Conservation (phyloP, 2,797 vertebrate genomes). For the Poeciliopsis presidionis region DNA sequence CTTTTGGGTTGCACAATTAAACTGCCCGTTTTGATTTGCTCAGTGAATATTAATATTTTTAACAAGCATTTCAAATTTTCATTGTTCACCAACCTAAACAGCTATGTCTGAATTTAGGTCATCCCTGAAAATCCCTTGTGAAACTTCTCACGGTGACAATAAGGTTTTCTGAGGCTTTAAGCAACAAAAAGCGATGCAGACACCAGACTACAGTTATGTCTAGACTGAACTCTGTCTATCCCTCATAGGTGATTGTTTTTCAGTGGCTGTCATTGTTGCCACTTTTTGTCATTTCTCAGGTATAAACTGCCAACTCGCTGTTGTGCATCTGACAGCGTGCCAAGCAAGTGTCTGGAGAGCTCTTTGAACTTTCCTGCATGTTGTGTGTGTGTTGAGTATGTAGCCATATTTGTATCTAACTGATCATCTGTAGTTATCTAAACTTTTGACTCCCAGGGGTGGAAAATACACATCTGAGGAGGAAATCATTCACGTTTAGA, state of each 20-base stretch:
- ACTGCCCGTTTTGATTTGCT: not conserved
- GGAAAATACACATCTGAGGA: not conserved
- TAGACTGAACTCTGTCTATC: constrained; percentile 32
- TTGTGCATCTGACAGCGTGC: constrained; percentile 7
- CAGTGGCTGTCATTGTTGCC: constrained; percentile 18
- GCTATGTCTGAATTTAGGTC: not conserved
- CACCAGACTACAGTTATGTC: constrained; percentile 28
- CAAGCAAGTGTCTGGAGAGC: not conserved
- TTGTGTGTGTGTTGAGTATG: not conserved
- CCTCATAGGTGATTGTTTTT: constrained; percentile 27
- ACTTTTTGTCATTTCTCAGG: constrained; percentile 17
- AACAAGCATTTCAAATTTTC: not conserved
- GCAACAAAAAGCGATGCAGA: not conserved
- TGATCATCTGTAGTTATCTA: not conserved
- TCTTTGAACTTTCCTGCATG: not conserved
- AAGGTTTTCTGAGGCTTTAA: not conserved
- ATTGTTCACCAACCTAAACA: not conserved
- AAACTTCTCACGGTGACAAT: not conserved
- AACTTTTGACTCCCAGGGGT: not conserved
- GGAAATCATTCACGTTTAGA: not conserved
- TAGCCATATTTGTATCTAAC: not conserved
- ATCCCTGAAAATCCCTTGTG: no score
- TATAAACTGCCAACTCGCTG: constrained; percentile 16
- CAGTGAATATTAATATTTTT: not conserved
- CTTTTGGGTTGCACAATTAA: not conserved